Base-by-base conservation (phyloP, 2,113 vertebrate species). In the Willisornis vidua region DNA sequence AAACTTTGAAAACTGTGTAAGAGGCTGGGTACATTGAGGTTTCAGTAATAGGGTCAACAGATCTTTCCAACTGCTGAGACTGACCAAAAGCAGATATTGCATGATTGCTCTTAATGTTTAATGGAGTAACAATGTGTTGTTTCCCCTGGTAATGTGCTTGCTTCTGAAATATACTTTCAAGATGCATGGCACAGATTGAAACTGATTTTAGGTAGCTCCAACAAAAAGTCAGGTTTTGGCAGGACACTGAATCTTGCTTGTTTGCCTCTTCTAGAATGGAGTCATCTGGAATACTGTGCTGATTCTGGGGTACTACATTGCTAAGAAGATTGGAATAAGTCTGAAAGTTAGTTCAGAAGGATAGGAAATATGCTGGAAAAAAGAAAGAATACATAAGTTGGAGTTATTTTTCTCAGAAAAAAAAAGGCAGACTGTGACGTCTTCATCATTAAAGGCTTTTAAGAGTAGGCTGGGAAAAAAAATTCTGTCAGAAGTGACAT, bases 361-460 rank as follows among this genome's bases (percentile, higher is more conserved):
- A 39, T 76, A 65, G 28, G 48, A 89, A 96, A 92, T 73, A 86
- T 12, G 15, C 41, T 85, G 54, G 4, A 90, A 58, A 90, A 90
- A 80, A 4, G 49, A 90, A 88, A 76, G 46, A 94, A 91, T 78
- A 58, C 39, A 35, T 68, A 85, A 63, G 19, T 18, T 66, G 28
- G 24, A 88, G 73, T 68, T 93, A 85, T 85, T 90, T 83, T 73
- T 14, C 63, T 93, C 54, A 82, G 48, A 68, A 93, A 87, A 80
- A 43, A 39, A 77, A 52, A 94, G 43, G 68, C 61, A 80, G 51
- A 90, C 19, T 74, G 52, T 89, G 85, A 87, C 16, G 0, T 79
- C 39, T 87, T 54, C 74, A 76, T 91, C 85, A 82, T 82, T 94
- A 97, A 89, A 89, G 37, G 62, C 65, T 93, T 94, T 91, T 95